Conservation (phyloP, 1,140 invertebrate species). For the Anoplolepis gracilipes region DNA sequence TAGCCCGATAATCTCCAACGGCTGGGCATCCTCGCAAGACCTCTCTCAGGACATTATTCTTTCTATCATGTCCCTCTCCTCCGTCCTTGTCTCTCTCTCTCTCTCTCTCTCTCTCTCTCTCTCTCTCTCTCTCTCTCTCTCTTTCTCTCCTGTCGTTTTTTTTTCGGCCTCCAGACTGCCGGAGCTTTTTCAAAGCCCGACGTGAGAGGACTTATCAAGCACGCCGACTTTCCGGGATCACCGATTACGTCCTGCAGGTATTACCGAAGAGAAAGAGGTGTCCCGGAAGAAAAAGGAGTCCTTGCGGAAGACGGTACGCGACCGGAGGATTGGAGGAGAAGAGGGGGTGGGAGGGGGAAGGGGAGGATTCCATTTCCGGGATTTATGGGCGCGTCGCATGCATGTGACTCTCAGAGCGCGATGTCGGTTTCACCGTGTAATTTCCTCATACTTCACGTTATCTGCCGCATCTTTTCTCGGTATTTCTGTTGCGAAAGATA, state of each 20-base stretch:
- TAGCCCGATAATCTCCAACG: constrained; percentile 72
- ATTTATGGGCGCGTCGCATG: constrained; percentile 74
- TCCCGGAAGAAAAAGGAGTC: constrained; percentile 50
- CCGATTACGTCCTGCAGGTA: constrained; percentile 74
- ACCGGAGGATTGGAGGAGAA: constrained; percentile 10
- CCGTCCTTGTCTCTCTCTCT: background rate
- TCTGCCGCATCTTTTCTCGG: constrained; percentile 39
- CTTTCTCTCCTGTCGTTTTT: constrained; percentile 1
- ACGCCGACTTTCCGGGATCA: constrained; percentile 66
- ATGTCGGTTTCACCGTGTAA: constrained; percentile 53
- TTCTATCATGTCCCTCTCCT: constrained; percentile 45
- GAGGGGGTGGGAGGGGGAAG: background rate
- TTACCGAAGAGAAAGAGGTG: constrained; percentile 55
- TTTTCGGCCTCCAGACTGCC: constrained; percentile 35
- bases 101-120: background rate
- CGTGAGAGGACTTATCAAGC: constrained; percentile 70
- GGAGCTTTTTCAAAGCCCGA: constrained; percentile 66
- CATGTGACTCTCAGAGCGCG: constrained; percentile 52
- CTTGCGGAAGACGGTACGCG: constrained; percentile 39
- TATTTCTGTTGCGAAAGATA: constrained; percentile 14
- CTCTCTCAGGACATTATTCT: constrained; percentile 66
- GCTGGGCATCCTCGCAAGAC: constrained; percentile 63
- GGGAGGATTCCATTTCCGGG: constrained; percentile 75
- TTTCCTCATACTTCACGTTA: constrained; percentile 64
- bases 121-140: background rate